Conservation (phyloP, 2,888 invertebrate genomes). For the Sthenelais limicola region DNA sequence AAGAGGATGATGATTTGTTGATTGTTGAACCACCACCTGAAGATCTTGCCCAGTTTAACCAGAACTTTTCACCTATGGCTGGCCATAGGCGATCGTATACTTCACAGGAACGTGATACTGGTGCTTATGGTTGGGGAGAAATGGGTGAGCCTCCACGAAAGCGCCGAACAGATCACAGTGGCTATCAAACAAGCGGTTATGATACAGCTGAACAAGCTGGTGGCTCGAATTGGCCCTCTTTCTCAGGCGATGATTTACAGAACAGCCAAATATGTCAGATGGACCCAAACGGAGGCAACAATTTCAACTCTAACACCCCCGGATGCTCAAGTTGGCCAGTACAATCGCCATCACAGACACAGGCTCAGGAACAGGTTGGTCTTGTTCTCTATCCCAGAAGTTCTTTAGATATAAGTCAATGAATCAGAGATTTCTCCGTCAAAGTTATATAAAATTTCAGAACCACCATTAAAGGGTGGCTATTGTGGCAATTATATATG, state of each 20-base stretch:
- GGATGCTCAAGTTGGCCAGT: constrained; percentile 23
- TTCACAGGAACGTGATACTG: not conserved
- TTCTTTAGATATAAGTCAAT: not conserved
- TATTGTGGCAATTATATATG: not conserved
- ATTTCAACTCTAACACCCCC: constrained; percentile 17
- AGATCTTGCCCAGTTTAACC: not conserved
- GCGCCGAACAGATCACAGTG: not conserved
- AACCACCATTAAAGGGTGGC: not conserved
- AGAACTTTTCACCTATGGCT: not conserved
- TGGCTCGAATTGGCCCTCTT: not conserved
- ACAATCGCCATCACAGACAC: not conserved
- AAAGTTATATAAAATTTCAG: too few relatives aligned
- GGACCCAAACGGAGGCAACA: constrained; percentile 15
- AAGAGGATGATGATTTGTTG: constrained; percentile 2
- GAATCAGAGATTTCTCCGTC: too few relatives aligned
- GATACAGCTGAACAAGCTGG: not conserved
- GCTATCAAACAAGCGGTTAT: not conserved
- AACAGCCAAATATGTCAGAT: constrained; percentile 10
- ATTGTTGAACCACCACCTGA: constrained; percentile 11
- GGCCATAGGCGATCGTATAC: constrained; percentile 20
- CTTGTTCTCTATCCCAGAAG: not conserved
- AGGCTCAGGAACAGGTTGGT: constrained; percentile 21
- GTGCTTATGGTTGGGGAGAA: constrained; percentile 7
- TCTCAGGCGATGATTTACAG: not conserved
- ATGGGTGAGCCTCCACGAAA: constrained; percentile 4